phyloP scores from a whole-genome alignment of 2,888 invertebrate species.

The Pheosia tremula region DNA sequence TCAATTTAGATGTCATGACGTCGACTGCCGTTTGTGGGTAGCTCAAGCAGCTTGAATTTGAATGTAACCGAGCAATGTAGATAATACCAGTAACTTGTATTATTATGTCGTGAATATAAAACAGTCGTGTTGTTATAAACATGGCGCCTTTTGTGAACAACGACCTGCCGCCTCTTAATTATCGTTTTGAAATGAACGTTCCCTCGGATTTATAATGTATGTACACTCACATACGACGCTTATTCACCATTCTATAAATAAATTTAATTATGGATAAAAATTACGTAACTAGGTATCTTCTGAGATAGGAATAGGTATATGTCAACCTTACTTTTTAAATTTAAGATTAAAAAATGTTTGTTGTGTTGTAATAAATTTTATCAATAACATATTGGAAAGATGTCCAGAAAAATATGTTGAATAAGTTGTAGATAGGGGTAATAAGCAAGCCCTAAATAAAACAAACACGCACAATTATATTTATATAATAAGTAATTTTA shows the following conservation, averaged over 20 bases:
- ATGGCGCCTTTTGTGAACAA: slow-evolving; percentile 63
- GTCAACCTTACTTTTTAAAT: too few relatives aligned
- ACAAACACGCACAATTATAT: neutral
- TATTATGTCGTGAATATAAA: slow-evolving; percentile 6
- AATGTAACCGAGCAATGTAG: neutral
- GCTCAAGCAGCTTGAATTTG: neutral
- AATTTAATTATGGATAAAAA: neutral
- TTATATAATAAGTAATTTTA: neutral
- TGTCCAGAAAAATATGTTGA: too few relatives aligned
- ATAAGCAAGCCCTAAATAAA: neutral
- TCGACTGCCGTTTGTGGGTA: too few relatives aligned
- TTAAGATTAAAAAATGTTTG: too few relatives aligned
- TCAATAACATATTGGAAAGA: too few relatives aligned
- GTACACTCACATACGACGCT: slow-evolving; percentile 24
- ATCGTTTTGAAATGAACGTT: slow-evolving; percentile 58
- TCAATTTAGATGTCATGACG: too few relatives aligned
- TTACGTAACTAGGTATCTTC: too few relatives aligned
- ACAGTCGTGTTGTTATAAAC: slow-evolving; percentile 50
- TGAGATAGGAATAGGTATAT: too few relatives aligned
- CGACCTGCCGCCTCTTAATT: slow-evolving; percentile 57
- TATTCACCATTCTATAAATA: neutral
- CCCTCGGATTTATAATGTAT: slow-evolving; percentile 47
- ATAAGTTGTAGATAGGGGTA: too few relatives aligned
- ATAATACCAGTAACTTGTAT: neutral
- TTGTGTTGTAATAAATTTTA: too few relatives aligned